These are phyloP conservation scores for Drosophila murphyi DNA, from an alignment of 1,140 invertebrate genomes.

Conservation along the genomic window DNA sequence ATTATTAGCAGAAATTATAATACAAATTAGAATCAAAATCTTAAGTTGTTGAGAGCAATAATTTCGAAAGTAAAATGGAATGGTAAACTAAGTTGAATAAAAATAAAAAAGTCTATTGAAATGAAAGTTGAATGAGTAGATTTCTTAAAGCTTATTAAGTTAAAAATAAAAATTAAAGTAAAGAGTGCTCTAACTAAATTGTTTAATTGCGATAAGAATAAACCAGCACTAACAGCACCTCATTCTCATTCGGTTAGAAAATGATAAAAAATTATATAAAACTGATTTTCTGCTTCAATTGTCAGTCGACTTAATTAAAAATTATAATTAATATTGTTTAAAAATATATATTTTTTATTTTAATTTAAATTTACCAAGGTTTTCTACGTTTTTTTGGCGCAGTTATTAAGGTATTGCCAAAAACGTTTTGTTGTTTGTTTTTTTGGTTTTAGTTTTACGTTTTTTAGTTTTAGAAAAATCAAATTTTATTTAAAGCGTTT, in stretches of 20 bases:
- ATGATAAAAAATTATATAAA: constrained; percentile 9
- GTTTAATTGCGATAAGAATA: not conserved
- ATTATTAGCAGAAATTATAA: constrained; percentile 32
- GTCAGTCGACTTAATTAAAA: constrained; percentile 44
- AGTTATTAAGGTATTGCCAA: constrained; percentile 39
- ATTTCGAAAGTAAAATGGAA: constrained; percentile 36
- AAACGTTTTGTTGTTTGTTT: constrained; percentile 53
- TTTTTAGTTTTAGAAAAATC: constrained; percentile 28
- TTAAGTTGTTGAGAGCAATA: constrained; percentile 9
- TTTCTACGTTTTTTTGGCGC: constrained; percentile 63
- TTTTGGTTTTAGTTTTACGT: constrained; percentile 34
- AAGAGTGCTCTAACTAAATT: constrained; percentile 1
- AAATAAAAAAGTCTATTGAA: constrained; percentile 17
- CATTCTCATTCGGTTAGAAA: constrained; percentile 37
- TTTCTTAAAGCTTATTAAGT: not conserved
- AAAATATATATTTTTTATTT: constrained; percentile 37
- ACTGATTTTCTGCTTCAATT: constrained; percentile 6
- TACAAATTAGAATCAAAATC: constrained; percentile 5
- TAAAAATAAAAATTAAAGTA: constrained; percentile 12
- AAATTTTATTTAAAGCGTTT: constrained; percentile 56
- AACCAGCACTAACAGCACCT: constrained; percentile 21
- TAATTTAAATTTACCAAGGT: constrained; percentile 69
- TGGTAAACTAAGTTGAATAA: constrained; percentile 8
- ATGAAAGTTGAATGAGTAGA: constrained; percentile 21
- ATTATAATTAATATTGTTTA: constrained; percentile 27